Percentiles rank a stretch among this genome's conserved stretches.
phyloP scores from a whole-genome alignment of 2,888 invertebrate genomes.

The Patella ulyssiponensis region DNA sequence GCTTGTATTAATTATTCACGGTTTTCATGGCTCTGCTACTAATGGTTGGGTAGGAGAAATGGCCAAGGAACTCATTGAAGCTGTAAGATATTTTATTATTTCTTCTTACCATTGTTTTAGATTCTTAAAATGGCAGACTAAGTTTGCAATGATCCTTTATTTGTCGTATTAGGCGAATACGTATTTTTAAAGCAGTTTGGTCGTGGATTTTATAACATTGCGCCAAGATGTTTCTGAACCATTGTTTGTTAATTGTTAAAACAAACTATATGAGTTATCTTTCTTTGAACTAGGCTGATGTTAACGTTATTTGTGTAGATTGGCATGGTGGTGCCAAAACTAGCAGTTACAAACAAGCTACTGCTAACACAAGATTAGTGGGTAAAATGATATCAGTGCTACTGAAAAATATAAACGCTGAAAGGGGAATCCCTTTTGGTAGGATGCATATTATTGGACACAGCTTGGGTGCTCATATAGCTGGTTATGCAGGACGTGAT shows the following conservation, averaged over 20 bases:
- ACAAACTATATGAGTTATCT: no score
- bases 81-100: not conserved
- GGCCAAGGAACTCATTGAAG: not conserved
- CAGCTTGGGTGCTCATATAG: not conserved
- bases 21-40: not conserved
- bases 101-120: no score
- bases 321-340: not conserved
- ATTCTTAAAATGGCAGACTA: no score
- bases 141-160: no score
- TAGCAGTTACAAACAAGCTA: not conserved
- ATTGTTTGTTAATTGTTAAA: no score
- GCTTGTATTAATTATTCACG: not conserved
- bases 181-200: no score
- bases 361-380: conserved; percentile 1
- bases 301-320: not conserved
- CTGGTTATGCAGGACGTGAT: not conserved
- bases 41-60: not conserved
- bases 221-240: no score
- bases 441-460: not conserved
- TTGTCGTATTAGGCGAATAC: no score
- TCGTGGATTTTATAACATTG: no score
- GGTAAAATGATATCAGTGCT: not conserved
- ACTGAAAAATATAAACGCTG: not conserved
- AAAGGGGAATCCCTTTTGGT: not conserved
- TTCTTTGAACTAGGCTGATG: not conserved